Conservation (phyloP, 2,113 vertebrate species). For the Nicator chloris region DNA sequence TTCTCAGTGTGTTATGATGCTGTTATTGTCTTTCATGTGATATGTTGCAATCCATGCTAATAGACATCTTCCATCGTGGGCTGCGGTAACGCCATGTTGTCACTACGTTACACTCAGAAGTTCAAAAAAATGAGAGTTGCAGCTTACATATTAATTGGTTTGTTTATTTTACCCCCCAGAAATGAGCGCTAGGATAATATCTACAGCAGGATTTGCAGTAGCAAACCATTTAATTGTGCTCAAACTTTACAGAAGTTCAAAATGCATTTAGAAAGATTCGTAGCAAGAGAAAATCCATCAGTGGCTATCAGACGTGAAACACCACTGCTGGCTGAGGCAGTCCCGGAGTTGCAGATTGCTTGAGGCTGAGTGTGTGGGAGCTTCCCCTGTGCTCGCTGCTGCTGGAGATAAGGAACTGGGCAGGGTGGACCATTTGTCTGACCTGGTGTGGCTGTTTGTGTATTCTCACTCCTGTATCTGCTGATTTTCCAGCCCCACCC, state of each 20-base stretch:
- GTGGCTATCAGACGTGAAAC: neutral
- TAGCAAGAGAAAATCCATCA: neutral
- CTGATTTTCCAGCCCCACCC: neutral
- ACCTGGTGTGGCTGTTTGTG: neutral
- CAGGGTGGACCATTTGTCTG: neutral
- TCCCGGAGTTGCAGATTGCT: neutral
- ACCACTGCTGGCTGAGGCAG: neutral
- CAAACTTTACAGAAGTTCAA: neutral
- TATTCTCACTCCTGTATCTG: neutral
- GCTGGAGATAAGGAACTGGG: neutral
- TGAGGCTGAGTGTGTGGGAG: neutral
- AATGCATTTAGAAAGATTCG: neutral
- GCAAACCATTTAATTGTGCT: neutral
- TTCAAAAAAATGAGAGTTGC: neutral
- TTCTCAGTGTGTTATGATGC: slow-evolving; percentile 28
- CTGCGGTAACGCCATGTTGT: neutral
- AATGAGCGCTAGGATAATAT: neutral
- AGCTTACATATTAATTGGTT: neutral
- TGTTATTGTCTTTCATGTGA: neutral
- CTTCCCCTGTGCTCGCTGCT: neutral
- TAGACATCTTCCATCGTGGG: neutral
- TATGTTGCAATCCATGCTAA: slow-evolving; percentile 37
- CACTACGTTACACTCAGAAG: neutral
- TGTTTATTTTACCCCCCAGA: neutral
- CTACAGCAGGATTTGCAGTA: neutral